phyloP scores from a whole-genome alignment of 1,140 invertebrate genomes.

The Drosophila leontia region DNA sequence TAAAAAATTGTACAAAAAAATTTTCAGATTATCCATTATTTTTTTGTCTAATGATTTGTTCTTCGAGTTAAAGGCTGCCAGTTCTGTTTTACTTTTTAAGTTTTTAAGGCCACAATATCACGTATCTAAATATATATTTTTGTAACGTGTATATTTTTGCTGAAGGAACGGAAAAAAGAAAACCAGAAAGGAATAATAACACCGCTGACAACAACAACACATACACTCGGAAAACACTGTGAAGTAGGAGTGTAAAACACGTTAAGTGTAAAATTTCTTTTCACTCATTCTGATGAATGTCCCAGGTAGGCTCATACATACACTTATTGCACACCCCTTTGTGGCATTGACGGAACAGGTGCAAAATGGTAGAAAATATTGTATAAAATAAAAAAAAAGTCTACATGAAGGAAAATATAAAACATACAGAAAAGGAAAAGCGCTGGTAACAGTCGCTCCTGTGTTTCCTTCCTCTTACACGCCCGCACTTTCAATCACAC shows the following conservation, averaged over 20 bases:
- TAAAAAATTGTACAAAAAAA: too few relatives aligned
- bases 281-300: conserved; percentile 77
- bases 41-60: too few relatives aligned
- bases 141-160: background rate
- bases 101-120: conserved; percentile 6
- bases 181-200: conserved; percentile 49
- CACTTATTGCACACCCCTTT: conserved; percentile 18
- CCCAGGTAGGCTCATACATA: conserved; percentile 31
- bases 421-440: conserved; percentile 29
- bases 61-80: too few relatives aligned
- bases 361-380: conserved; percentile 61
- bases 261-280: conserved; percentile 83
- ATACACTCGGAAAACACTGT: conserved; percentile 30
- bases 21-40: too few relatives aligned
- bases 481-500: conserved; percentile 12
- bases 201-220: conserved; percentile 54
- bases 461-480: conserved; percentile 2
- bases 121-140: too few relatives aligned
- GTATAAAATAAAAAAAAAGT: conserved; percentile 21
- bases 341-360: conserved; percentile 56
- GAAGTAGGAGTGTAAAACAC: conserved; percentile 70
- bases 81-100: too few relatives aligned
- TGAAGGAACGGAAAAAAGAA: background rate
- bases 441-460: conserved; percentile 56
- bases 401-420: conserved; percentile 20